Evolutionary conservation across 2,888 invertebrate species (phyloP).

Genomic region (Eristalis intricaria): DNA sequence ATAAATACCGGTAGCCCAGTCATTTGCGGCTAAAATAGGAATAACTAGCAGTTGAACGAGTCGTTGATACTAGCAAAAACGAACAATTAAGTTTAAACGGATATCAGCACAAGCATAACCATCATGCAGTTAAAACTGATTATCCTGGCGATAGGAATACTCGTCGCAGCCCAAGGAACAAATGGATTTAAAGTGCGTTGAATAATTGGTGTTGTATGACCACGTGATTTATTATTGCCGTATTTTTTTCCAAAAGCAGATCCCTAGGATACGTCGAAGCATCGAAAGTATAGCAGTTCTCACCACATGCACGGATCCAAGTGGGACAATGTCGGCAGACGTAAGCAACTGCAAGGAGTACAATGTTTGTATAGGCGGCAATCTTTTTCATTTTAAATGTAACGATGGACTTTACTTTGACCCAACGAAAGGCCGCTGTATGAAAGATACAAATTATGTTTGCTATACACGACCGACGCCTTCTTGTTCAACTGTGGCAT

Average conservation of each 20-base stretch:
- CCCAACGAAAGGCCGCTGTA: constrained; percentile 26
- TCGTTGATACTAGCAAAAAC: not conserved
- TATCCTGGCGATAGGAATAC: not conserved
- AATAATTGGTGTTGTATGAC: not conserved
- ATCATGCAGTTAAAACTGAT: not conserved
- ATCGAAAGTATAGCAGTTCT: not conserved
- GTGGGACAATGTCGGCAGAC: constrained; percentile 28
- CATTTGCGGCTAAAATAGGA: not conserved
- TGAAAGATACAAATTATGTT: constrained; percentile 7
- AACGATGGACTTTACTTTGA: constrained; percentile 73
- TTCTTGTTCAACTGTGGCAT: constrained; percentile 14
- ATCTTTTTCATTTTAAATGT: constrained; percentile 66
- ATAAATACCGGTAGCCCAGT: constrained; percentile 10
- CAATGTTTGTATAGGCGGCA: constrained; percentile 70
- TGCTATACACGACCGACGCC: constrained; percentile 12
- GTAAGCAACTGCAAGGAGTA: constrained; percentile 66
- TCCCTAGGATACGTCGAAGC: not conserved
- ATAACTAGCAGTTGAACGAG: constrained; percentile 6
- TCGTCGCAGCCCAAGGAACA: not conserved
- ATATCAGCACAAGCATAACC: not conserved
- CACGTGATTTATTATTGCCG: not conserved
- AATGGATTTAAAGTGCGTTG: constrained; percentile 26
- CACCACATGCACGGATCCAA: not conserved
- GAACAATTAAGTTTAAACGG: not conserved
- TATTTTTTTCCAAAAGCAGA: not conserved